phyloP scores from a whole-genome alignment of 2,797 vertebrate species.

The Falco novaeseelandiae region DNA sequence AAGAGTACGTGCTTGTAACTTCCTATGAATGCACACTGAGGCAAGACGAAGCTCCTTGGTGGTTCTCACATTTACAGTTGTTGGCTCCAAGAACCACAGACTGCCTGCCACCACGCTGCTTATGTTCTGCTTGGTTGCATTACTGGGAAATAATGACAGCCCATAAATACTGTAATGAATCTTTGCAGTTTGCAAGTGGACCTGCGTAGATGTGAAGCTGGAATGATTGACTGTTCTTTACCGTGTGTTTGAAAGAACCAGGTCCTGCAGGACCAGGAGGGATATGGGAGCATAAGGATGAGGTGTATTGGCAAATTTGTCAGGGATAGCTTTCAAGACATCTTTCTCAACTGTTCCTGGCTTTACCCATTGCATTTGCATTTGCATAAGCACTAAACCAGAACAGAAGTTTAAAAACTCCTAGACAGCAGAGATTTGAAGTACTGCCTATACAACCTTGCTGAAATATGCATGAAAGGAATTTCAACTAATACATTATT shows the following conservation, averaged over 20 bases:
- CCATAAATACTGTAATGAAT: background rate
- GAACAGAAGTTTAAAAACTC: background rate
- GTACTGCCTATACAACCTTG: background rate
- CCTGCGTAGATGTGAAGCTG: background rate
- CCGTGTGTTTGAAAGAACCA: rapidly evolving
- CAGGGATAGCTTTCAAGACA: background rate
- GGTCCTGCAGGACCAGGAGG: background rate
- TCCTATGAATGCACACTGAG: background rate
- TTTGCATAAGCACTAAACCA: background rate
- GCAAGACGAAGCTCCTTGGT: background rate
- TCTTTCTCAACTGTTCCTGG: background rate
- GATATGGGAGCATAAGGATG: background rate
- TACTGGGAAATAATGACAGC: background rate
- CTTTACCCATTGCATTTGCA: background rate
- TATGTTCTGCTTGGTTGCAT: background rate
- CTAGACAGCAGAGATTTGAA: background rate
- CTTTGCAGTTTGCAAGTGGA: background rate
- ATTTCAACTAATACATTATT: slow-evolving; percentile 20
- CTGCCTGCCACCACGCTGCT: rapidly evolving
- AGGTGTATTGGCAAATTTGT: background rate
- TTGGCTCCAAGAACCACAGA: background rate
- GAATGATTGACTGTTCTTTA: background rate
- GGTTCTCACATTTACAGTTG: background rate
- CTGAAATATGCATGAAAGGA: slow-evolving; percentile 27
- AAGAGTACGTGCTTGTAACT: background rate